Percentiles rank a stretch among this genome's conserved stretches.
phyloP scores from a whole-genome alignment of 2,888 invertebrate genomes.

The Watsonalla cultraria region DNA sequence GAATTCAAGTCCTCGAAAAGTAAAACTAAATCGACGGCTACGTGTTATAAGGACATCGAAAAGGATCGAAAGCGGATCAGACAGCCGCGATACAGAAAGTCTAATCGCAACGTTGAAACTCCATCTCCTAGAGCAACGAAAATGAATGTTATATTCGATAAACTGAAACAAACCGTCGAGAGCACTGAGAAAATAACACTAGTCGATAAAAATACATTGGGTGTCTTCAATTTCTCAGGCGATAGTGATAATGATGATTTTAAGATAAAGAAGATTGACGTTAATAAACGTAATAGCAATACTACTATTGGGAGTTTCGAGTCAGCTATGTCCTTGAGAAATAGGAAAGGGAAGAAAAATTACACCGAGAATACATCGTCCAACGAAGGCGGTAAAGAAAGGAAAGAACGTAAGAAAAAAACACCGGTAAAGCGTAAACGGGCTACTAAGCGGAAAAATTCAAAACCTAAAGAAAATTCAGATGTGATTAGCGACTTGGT shows the following conservation, averaged over 20 bases:
- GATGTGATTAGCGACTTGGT: conserved; percentile 24
- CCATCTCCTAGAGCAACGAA: conserved; percentile 45
- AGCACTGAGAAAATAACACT: conserved; percentile 33
- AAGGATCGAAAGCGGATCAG: conserved; percentile 36
- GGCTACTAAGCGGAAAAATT: conserved; percentile 8
- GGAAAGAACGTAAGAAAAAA: conserved; percentile 10
- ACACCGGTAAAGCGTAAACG: conserved; percentile 15
- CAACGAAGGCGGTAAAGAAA: conserved; percentile 17
- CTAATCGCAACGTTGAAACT: conserved; percentile 13
- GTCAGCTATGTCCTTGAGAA: conserved; percentile 23
- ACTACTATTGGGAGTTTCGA: conserved; percentile 27
- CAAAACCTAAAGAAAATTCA: conserved; percentile 7
- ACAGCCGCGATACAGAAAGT: conserved; percentile 27
- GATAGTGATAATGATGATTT: conserved; percentile 64
- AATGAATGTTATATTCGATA: conserved; percentile 49
- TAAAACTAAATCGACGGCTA: conserved; percentile 29
- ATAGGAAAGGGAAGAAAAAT: conserved; percentile 15
- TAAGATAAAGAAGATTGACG: conserved; percentile 32
- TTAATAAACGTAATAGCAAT: conserved; percentile 29
- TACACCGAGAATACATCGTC: conserved; percentile 27
- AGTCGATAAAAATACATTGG: conserved; percentile 28
- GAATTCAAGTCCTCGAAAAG: conserved; percentile 21
- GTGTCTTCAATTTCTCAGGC: conserved; percentile 54
- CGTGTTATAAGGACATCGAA: conserved; percentile 56
- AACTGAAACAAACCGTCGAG: conserved; percentile 40